Base-by-base conservation (phyloP, 2,888 invertebrate species). In the Drosophila longiperda region DNA sequence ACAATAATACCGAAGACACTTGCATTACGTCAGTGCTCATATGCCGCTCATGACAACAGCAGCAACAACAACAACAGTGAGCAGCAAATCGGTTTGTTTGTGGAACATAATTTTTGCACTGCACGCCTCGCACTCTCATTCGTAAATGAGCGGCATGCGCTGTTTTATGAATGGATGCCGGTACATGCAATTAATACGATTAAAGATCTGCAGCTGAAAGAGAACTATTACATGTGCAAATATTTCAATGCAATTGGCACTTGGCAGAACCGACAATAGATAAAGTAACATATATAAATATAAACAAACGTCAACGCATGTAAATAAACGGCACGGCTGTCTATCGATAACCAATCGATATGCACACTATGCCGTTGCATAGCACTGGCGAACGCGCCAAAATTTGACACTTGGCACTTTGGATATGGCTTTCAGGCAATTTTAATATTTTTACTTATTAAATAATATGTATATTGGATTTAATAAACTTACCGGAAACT, bases 401-500 rank as follows among this genome's bases (percentile, higher is more conserved):
- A 40, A 38, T 12, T 45, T 36, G 26, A 38, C 17, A 15, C 45
- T 45, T 20, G 38, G 55, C 38, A 38, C 20, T 64, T 79, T 68
- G 23, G 75, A 67, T 45, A 45, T 66, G 78, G 83, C 81, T 78
- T 75, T 63, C 74, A 59, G 53, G 40, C 49, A 38, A 17, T 49
- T 17, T 49, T 4, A 23, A 45, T 11, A 26, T 8, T 54, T 29
- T 38, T 6, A 32, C 17, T 4, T 11, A n/a, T 40, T 50, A 15
- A 0, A 15, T 15, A 29, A 36, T 2, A 12, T 26, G 26, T 23
- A 55, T 50, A 12, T 40, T 50, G 29, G 15, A 15, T 26, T 29
- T 50, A 7, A 12, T 38, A 26, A 11, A 92, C 92, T 92, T 90
- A 93, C 93, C 91, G 93, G 98, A 94, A 97, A 98, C 91, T 99